Evolutionary conservation across 2,113 vertebrate species (phyloP).

Genomic region (Setophaga kirtlandii): DNA sequence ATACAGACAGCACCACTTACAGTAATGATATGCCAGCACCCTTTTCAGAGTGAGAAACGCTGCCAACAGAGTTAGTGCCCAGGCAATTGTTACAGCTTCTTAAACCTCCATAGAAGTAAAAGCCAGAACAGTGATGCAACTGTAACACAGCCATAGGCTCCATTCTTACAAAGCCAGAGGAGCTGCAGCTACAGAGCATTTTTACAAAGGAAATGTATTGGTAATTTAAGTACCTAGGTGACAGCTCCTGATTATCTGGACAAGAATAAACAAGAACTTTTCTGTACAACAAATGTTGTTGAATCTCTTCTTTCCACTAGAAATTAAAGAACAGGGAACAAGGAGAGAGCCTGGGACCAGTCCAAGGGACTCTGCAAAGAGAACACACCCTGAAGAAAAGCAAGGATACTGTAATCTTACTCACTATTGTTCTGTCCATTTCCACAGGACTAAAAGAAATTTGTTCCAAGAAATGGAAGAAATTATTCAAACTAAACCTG

Average conservation of each 20-base stretch:
- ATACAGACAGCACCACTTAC: not conserved
- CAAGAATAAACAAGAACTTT: not conserved
- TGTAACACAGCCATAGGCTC: not conserved
- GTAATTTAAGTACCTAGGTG: not conserved
- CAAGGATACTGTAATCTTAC: not conserved
- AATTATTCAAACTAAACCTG: not conserved
- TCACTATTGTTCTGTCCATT: not conserved
- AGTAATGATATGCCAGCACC: not conserved
- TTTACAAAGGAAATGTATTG: not conserved
- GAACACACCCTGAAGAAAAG: not conserved
- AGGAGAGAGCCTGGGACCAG: not conserved
- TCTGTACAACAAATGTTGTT: not conserved
- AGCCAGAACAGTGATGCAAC: not conserved
- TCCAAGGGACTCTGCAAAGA: not conserved
- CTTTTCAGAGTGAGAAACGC: not conserved
- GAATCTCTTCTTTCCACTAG: not conserved
- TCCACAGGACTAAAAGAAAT: not conserved
- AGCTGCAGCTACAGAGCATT: fast-evolving
- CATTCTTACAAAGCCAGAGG: not conserved
- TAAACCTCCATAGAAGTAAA: not conserved
- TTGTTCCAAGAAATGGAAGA: not conserved
- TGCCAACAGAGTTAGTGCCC: not conserved
- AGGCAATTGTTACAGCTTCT: not conserved
- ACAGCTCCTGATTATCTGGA: not conserved
- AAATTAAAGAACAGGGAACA: not conserved